Base-by-base conservation (phyloP, 1,140 invertebrate genomes). In the Drosophila yakuba region DNA sequence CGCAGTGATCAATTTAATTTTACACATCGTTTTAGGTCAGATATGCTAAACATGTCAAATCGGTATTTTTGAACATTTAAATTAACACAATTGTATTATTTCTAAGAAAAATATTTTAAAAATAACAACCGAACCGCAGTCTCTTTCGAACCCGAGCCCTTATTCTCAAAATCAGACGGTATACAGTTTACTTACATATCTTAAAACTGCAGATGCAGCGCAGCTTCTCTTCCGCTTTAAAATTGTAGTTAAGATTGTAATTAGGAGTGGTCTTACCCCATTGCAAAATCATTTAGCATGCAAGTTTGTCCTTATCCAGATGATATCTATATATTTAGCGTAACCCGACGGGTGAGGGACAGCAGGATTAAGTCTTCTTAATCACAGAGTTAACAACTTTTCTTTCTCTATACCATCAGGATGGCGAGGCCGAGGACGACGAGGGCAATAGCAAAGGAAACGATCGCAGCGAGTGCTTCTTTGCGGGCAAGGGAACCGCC, bases 401-500 rank as follows among this genome's bases (percentile, higher is more conserved):
- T 35, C 32, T 41, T 36, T 62, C 59, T 11, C 25, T 0, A 15
- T 12, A 4, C 57, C 72, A 48, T 15, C 76, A 92, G 91, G 91
- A 92, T 60, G 90, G 89, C 55, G 91, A 92, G 57, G 80, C 91
- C 20, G 91, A 92, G 5, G 91, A 92, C 58, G 91, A 92, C 41
- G 91, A 92, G 44, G 86, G 83, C 23, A 88, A 84, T 54, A 84
- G 78, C 58, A 90, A 89, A 78, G 25, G 55, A 38, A 69, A 75
- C 63, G 91, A 92, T 39, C 78, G 75, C 43, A 88, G 97, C 94
- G 98, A 99, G 95, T 98, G 97, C 93, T 98, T 98, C 93, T 98
- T 98, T 93, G 97, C 97, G 81, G 97, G 98, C 86, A 98, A 98
- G 93, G 98, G 97, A 71, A 97, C 97, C 74, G 97, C 97, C 60